Conservation (phyloP, 2,797 vertebrate species). For the Chelon labrosus region DNA sequence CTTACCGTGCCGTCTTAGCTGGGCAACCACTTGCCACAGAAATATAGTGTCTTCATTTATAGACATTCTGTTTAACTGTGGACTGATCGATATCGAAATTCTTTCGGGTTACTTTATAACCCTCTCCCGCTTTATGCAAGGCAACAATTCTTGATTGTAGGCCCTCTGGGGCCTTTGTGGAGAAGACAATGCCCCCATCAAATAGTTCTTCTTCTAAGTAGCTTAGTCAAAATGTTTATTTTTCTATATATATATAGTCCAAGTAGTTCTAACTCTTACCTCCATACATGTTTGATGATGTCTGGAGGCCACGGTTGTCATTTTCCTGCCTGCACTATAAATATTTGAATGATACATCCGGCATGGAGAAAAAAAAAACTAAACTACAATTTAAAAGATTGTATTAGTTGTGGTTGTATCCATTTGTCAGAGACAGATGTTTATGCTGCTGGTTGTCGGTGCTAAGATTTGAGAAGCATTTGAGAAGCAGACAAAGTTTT, state of each 20-base stretch:
- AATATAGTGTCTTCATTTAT: slow-evolving; percentile 1
- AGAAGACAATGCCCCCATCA: neutral
- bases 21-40: neutral
- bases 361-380: neutral
- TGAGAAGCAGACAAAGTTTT: neutral
- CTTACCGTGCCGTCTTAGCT: neutral
- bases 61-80: neutral
- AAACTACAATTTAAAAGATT: no score
- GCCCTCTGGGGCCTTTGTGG: neutral
- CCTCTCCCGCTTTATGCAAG: neutral
- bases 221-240: neutral
- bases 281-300: neutral
- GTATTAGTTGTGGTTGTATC: no score
- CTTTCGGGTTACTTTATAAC: slow-evolving; percentile 1
- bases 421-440: no score
- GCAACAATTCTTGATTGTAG: neutral
- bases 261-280: neutral
- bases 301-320: neutral
- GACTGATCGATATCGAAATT: neutral
- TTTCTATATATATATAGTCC: neutral
- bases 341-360: neutral
- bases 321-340: neutral
- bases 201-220: neutral
- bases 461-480: no score
- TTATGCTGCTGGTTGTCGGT: no score